Conservation (phyloP, 2,888 invertebrate genomes). For the Caenorhabditis drosophilae region DNA sequence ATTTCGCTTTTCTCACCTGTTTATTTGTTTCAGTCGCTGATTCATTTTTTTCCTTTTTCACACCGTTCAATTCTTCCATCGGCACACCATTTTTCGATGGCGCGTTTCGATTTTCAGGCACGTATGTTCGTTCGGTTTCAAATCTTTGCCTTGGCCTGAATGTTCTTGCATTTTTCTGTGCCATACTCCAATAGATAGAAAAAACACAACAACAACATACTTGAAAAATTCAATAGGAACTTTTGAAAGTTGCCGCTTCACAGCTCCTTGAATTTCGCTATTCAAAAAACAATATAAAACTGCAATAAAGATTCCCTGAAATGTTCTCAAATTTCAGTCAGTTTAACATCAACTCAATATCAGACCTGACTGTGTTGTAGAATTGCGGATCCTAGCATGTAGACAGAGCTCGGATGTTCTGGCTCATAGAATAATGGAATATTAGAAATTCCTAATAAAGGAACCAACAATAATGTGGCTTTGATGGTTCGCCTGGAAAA, state of each 20-base stretch:
- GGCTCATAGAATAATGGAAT: slow-evolving; percentile 73
- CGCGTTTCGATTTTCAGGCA: slow-evolving; percentile 56
- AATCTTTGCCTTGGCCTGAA: slow-evolving; percentile 51
- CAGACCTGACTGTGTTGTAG: slow-evolving; percentile 73
- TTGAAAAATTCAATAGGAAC: slow-evolving; percentile 56
- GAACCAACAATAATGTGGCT: slow-evolving; percentile 74
- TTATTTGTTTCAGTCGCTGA: too few species aligned
- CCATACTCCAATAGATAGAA: background rate
- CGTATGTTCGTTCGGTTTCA: slow-evolving; percentile 66
- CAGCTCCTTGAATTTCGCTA: slow-evolving; percentile 68
- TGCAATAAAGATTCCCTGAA: slow-evolving; percentile 69
- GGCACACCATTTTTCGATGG: slow-evolving; percentile 60
- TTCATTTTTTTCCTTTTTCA: background rate
- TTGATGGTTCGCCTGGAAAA: slow-evolving; percentile 73
- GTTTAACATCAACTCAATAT: background rate
- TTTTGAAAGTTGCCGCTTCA: slow-evolving; percentile 63
- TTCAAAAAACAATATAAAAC: slow-evolving; percentile 67
- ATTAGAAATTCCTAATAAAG: slow-evolving; percentile 74
- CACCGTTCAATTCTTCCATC: slow-evolving; percentile 60
- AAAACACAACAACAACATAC: slow-evolving; percentile 7
- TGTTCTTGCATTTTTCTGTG: too few species aligned
- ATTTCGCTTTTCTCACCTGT: too few species aligned
- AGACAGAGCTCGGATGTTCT: slow-evolving; percentile 67
- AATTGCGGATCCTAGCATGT: slow-evolving; percentile 73
- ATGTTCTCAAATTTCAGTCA: slow-evolving; percentile 2